Conservation (phyloP, 2,888 invertebrate species). For the Eurytoma californica region DNA sequence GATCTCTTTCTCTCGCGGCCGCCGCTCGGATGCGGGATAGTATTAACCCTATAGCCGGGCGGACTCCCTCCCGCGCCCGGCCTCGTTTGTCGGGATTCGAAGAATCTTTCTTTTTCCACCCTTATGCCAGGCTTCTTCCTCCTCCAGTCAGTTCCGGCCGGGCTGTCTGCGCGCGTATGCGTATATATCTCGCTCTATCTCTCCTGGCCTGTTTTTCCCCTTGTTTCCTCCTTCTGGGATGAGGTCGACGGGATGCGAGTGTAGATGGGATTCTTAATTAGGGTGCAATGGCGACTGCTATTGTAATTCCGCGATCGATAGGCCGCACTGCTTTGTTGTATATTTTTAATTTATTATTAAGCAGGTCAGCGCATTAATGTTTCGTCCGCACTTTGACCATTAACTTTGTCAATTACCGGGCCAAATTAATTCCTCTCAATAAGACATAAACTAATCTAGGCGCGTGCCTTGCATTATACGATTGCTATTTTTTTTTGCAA, state of each 20-base stretch:
- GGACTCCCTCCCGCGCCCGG: neutral
- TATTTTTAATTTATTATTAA: neutral
- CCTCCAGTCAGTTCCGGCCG: too few relatives aligned
- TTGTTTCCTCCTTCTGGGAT: neutral
- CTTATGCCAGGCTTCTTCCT: neutral
- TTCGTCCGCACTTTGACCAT: too few relatives aligned
- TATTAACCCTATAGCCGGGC: slow-evolving; percentile 24
- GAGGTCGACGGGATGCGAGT: neutral
- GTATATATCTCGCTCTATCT: neutral
- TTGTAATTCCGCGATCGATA: slow-evolving; percentile 16
- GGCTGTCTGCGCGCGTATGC: neutral
- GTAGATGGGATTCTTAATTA: slow-evolving; percentile 28
- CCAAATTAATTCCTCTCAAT: too few relatives aligned
- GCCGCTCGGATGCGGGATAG: neutral
- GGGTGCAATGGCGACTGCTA: neutral
- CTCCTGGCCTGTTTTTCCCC: neutral
- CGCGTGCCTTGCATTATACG: too few relatives aligned
- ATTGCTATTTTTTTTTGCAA: too few relatives aligned
- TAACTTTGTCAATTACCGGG: too few relatives aligned
- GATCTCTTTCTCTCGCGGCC: too few relatives aligned
- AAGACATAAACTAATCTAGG: too few relatives aligned
- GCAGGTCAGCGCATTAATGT: neutral
- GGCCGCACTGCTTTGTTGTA: too few relatives aligned
- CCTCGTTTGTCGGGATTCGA: slow-evolving; percentile 32
- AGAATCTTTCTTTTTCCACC: neutral